These are phyloP conservation scores for Salmo trutta DNA, from an alignment of 2,797 vertebrate genomes.

Conservation along the genomic window DNA sequence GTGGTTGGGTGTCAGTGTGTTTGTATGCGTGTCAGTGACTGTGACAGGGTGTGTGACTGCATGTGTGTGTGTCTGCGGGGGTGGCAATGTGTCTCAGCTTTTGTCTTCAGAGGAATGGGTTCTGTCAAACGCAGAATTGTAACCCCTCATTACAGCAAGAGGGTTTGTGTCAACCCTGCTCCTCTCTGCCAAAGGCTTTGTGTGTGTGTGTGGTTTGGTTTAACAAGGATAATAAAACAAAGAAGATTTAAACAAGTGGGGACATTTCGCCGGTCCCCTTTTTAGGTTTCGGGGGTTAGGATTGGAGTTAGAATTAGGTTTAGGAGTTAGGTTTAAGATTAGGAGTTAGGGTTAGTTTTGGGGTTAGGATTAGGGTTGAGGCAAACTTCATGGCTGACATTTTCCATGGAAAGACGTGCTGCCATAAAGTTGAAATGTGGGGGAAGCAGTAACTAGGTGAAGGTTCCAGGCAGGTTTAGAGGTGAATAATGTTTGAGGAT, in stretches of 20 bases:
- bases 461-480: no score
- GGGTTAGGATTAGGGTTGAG: no score
- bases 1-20: neutral
- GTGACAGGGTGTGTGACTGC: conserved; percentile 7
- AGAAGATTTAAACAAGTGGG: no score
- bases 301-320: no score
- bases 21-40: conserved; percentile 6
- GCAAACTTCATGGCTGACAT: neutral
- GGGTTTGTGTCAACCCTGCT: conserved; percentile 7
- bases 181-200: neutral
- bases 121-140: conserved; percentile 58
- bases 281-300: no score
- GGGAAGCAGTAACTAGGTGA: no score
- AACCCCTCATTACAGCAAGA: conserved; percentile 37
- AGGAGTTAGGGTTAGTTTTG: no score
- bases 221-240: neutral
- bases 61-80: conserved; percentile 15
- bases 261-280: no score
- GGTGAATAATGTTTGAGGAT: no score
- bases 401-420: neutral
- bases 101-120: conserved; percentile 52
- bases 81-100: conserved; percentile 41
- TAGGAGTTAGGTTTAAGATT: no score
- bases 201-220: conserved; percentile 13
- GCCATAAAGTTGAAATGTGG: no score